Base-by-base conservation (phyloP, 2,797 vertebrate genomes). In the Chelonia mydas region DNA sequence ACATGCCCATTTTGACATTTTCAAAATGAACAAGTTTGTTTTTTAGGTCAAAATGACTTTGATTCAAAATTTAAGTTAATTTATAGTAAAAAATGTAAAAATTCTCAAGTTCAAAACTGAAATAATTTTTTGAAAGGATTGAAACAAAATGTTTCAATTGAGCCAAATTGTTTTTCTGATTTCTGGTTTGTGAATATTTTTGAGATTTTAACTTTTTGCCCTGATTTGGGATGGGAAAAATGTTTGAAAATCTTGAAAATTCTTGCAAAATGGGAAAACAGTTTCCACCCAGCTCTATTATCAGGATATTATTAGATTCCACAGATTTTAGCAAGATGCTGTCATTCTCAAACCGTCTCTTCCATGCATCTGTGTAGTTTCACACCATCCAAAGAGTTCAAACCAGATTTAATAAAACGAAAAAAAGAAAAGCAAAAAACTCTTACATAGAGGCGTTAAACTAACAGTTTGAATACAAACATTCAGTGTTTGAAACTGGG, bases 1-100 rank as follows among this genome's bases (percentile, higher is more conserved):
- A 77, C 86, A 77, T 90, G 83, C 77, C 93, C 81, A 80, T 97
- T 93, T 84, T 76, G 87, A 95, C 95, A 90, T 87, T 83, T 89
- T 97, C 83, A 94, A 83, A 94, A 86, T 49, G 94, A 91, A 87
- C 5, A 1, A 91, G 51, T 55, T 96, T 79, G 79, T 89, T 74
- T 94, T 76, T 76, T 12, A 45, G 25, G 6, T 47, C 41, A 47
- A 47, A 76, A 76, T 28, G 7, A 45, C 23, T 25, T 47, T 68
- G n/a, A n/a, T 37, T 76, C 6, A 47, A 76, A 41, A 47, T 68
- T 21, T 37, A 68, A 47, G 41, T 28, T 45, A 47, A 47, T 76
- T 76, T 76, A 25, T 27, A 76, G 72, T 76, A 76, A 11, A 45
- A 76, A 76, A 16, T 12, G 10, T 21, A 25, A 72, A 72, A 68